Base-by-base conservation (phyloP, 2,797 vertebrate species). In the Tamandua tetradactyla region DNA sequence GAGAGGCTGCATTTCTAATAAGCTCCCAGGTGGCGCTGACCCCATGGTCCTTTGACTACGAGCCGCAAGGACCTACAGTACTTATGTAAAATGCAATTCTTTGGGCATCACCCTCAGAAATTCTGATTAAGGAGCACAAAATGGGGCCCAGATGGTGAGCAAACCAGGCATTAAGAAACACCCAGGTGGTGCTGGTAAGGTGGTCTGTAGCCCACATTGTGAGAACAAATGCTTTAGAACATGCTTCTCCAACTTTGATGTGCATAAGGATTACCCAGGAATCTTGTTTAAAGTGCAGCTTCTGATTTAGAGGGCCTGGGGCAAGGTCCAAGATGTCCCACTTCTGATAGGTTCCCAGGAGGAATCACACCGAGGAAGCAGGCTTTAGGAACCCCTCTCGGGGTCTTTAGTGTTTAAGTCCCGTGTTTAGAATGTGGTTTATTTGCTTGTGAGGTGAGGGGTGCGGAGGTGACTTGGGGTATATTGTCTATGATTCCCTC, bases 11-110 rank as follows among this genome's bases (percentile, higher is more conserved):
- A 62, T 91, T 89, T 62, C 83, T 84, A 52, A 66, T 61, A 52
- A 35, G 47, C 35, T 89, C 32, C 76, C 49, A 25, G 52, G 66
- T 85, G 52, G 90, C 61, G 44, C 68, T 40, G 42, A 79, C 80
- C 37, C 62, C 74, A 2, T 27, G 3, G 52, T 78, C 78, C 52
- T 42, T 81, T 15, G 71, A 76, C 59, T 87, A 84, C 20, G 85
- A 94, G 55, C 42, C n/a, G 68, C 22, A 32, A 66, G 57, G 52
- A 95, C 59, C 69, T 61, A 66, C 3, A 71, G 27, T 72, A 68
- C 61, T 94, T 93, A 55, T 89, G 92, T 88, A 78, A 82, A 91
- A 93, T 95, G 74, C 52, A 90, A 81, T 95, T 83, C 79, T 23
- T 35, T 95, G 82, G 78, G 62, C 87, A 92, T 69, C n/a, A 32